phyloP scores from a whole-genome alignment of 1,140 invertebrate genomes.

The Asobara japonica region DNA sequence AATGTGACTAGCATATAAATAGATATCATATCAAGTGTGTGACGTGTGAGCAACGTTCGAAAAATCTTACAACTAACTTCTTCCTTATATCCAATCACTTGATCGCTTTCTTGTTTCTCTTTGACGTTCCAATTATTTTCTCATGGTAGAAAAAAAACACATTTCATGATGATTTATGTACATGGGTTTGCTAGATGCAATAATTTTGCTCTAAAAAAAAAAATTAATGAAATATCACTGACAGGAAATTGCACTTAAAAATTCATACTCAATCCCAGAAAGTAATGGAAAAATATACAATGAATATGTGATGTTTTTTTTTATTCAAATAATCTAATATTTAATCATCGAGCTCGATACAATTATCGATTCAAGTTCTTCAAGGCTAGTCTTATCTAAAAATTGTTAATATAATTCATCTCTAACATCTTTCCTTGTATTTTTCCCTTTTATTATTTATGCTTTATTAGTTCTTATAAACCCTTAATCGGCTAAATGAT shows the following conservation, averaged over 20 bases:
- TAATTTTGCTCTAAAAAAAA: neutral
- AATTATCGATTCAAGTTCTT: neutral
- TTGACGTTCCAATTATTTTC: neutral
- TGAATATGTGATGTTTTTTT: neutral
- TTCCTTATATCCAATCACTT: neutral
- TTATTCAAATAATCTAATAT: neutral
- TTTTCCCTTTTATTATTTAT: constrained; percentile 16
- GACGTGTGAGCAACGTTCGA: constrained; percentile 36
- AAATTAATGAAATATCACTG: neutral
- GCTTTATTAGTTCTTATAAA: constrained; percentile 29
- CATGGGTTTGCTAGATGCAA: neutral
- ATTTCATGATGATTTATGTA: neutral
- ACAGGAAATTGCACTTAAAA: neutral
- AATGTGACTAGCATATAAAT: constrained; percentile 30
- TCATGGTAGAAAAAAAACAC: neutral
- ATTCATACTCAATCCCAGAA: neutral
- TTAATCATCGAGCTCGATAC: neutral
- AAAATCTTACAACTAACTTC: constrained; percentile 27
- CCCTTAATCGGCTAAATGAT: constrained; percentile 32
- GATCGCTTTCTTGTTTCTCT: neutral
- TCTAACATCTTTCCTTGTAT: constrained; percentile 8
- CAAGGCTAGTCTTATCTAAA: constrained; percentile 25
- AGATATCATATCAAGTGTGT: constrained; percentile 27
- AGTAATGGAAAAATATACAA: neutral
- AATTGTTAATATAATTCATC: constrained; percentile 22